Evolutionary conservation across 1,140 invertebrate species (phyloP).

Genomic region (Rhagoletis zephyria): DNA sequence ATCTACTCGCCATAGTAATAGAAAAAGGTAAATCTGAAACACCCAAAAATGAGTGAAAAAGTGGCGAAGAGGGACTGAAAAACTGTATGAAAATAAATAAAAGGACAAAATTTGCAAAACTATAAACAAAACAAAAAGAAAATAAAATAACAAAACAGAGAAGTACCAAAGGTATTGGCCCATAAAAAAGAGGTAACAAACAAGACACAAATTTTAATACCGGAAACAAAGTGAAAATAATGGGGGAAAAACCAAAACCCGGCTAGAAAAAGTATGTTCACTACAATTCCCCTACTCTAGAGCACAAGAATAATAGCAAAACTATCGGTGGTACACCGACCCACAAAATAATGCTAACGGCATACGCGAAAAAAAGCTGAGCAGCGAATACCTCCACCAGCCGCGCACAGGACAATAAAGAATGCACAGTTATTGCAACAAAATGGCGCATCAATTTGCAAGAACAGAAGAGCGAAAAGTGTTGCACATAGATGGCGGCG

Average conservation of each 20-base stretch:
- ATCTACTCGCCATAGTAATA: not conserved
- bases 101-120: not conserved
- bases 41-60: not conserved
- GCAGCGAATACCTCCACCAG: slow-evolving; percentile 1
- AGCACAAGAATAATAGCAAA: not conserved
- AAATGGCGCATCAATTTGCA: slow-evolving; percentile 55
- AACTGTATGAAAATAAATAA: no score
- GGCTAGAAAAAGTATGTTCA: not conserved
- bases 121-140: not conserved
- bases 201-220: not conserved
- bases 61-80: not conserved
- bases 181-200: not conserved
- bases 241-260: not conserved
- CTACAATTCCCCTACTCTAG: not conserved
- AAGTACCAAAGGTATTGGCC: not conserved
- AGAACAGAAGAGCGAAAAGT: slow-evolving; percentile 24
- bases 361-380: not conserved
- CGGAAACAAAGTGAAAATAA: slow-evolving; percentile 20
- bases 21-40: not conserved
- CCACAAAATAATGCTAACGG: not conserved
- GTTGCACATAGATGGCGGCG: not conserved
- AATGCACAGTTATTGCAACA: slow-evolving; percentile 46
- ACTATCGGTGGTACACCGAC: not conserved
- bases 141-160: slow-evolving; percentile 31
- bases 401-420: not conserved